Evolutionary conservation across 1,140 invertebrate species (phyloP).

Genomic region (Zophobas atratus): DNA sequence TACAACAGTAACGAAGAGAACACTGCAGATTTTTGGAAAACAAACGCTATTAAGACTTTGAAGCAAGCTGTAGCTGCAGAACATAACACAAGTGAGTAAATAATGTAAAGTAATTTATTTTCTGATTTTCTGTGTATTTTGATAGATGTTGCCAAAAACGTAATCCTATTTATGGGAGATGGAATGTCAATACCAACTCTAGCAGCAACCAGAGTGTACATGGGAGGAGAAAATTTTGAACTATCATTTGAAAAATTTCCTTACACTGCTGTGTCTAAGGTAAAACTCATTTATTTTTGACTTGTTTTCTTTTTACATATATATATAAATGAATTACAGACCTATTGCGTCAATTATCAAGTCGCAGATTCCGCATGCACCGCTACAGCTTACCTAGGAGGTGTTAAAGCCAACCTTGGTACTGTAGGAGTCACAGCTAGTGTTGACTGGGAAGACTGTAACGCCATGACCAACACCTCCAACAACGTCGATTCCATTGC

Average conservation of each 20-base stretch:
- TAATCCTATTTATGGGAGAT: constrained; percentile 86
- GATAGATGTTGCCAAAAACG: constrained; percentile 75
- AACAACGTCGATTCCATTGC: constrained; percentile 78
- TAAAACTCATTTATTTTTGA: constrained; percentile 62
- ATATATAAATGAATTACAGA: constrained; percentile 70
- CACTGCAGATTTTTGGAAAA: constrained; percentile 53
- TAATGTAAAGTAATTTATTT: background rate
- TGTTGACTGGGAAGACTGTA: constrained; percentile 74
- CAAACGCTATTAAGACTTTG: constrained; percentile 46
- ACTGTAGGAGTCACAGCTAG: constrained; percentile 83
- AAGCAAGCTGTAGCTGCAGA: constrained; percentile 40
- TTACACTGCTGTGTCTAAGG: constrained; percentile 80
- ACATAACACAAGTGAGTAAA: constrained; percentile 56
- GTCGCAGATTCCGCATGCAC: constrained; percentile 79
- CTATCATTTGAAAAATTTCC: constrained; percentile 86
- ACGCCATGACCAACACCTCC: constrained; percentile 70
- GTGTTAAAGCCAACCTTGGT: constrained; percentile 86
- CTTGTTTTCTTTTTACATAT: constrained; percentile 4
- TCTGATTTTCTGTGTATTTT: constrained; percentile 34
- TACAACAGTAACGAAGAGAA: constrained; percentile 43
- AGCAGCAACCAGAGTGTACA: constrained; percentile 79
- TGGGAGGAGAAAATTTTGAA: constrained; percentile 79
- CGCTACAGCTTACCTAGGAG: constrained; percentile 86
- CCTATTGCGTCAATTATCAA: constrained; percentile 87
- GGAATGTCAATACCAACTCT: constrained; percentile 85